phyloP scores from a whole-genome alignment of 2,888 invertebrate genomes.

The Sinohyriopsis cumingii region DNA sequence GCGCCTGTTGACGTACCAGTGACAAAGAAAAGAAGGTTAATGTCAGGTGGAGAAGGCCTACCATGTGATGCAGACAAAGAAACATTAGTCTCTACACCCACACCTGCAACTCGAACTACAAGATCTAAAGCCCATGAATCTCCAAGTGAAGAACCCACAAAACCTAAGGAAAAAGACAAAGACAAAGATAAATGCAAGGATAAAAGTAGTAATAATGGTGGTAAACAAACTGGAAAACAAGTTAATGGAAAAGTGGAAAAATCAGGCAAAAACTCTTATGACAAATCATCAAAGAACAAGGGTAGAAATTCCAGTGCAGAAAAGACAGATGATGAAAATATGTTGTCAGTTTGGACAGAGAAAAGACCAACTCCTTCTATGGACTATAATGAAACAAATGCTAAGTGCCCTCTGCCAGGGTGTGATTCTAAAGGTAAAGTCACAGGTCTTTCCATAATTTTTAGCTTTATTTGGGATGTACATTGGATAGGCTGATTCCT shows the following conservation, averaged over 20 bases:
- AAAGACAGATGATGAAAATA: conserved; percentile 16
- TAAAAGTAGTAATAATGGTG: conserved; percentile 15
- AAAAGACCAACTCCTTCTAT: conserved; percentile 58
- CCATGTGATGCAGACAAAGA: conserved; percentile 25
- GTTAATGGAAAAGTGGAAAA: conserved; percentile 25
- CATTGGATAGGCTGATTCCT: too few species aligned
- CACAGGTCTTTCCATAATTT: background rate
- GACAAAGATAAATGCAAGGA: conserved; percentile 12
- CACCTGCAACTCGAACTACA: conserved; percentile 27
- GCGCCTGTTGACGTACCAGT: too few species aligned
- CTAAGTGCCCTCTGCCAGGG: conserved; percentile 82
- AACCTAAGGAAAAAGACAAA: conserved; percentile 10
- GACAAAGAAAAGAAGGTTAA: too few species aligned
- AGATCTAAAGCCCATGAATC: conserved; percentile 31
- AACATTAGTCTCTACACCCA: conserved; percentile 20
- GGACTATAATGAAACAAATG: conserved; percentile 62
- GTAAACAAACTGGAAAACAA: conserved; percentile 17
- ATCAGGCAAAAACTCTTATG: conserved; percentile 17
- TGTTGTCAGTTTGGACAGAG: conserved; percentile 48
- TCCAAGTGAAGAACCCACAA: conserved; percentile 15
- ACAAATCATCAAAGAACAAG: conserved; percentile 20
- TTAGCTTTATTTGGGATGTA: too few species aligned
- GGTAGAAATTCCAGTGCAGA: conserved; percentile 20
- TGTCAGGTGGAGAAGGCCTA: conserved; percentile 9
- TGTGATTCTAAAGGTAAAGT: conserved; percentile 83